Evolutionary conservation across 2,113 vertebrate species (phyloP).

Genomic region (Cinclus mexicanus): DNA sequence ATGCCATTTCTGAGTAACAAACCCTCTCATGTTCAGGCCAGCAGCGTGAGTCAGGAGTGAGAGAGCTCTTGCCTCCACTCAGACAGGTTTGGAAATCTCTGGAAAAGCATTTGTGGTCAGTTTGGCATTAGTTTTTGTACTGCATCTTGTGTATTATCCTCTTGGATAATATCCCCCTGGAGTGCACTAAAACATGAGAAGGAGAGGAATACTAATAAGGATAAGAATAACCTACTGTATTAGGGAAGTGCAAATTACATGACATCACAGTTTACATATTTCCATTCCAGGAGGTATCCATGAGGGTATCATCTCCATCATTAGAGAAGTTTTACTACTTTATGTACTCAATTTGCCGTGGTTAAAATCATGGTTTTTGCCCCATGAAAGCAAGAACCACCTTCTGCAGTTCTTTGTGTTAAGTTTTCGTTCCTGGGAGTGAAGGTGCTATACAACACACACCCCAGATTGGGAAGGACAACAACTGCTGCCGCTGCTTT

Average conservation of each 20-base stretch:
- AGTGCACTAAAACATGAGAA: not conserved
- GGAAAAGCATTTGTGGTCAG: not conserved
- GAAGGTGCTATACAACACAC: fast-evolving
- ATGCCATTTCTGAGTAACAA: not conserved
- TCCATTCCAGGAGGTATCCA: not conserved
- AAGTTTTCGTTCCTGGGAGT: not conserved
- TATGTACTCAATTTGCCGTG: not conserved
- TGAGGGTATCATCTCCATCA: not conserved
- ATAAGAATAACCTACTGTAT: not conserved
- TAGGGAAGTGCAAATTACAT: not conserved
- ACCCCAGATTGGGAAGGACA: not conserved
- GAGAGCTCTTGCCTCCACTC: not conserved
- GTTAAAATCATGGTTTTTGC: not conserved
- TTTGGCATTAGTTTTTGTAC: not conserved
- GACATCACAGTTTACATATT: not conserved
- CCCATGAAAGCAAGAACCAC: not conserved
- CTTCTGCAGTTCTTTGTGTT: not conserved
- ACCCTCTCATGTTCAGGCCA: not conserved
- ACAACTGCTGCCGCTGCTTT: fast-evolving
- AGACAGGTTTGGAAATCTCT: not conserved
- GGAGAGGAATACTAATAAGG: not conserved
- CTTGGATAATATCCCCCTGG: not conserved
- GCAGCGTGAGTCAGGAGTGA: not conserved
- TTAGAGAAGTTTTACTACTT: not conserved
- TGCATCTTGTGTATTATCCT: not conserved